Evolutionary conservation across 2,113 vertebrate species (phyloP), one percentile per base, ranked within the genome.

Genomic region (Ptyas mucosa): DNA sequence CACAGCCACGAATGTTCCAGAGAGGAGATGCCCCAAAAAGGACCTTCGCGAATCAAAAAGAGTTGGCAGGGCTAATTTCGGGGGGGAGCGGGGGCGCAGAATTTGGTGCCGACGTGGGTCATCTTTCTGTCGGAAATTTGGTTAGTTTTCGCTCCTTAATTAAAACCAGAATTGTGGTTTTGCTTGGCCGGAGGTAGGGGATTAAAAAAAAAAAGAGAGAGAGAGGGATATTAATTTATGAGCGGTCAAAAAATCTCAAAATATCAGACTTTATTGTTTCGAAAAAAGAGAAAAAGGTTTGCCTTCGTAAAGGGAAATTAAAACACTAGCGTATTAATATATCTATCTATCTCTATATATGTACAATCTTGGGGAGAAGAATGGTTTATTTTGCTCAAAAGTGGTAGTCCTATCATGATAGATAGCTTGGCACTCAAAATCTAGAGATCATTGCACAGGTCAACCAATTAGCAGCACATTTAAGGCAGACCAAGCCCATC

Each of bases 361-460:
- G 96, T 97, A 97, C 96, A 97, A 97, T 98, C 98, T 97, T 97
- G 98, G 98, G 57, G 98, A 86, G 46, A 97, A 98, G 98, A 97
- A 81, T 39, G 69, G n/a, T 97, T 95, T 95, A 3, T 9, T n/a
- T 29, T 52, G 92, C 93, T 93, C 90, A 54, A 97, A 58, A 97
- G 97, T 96, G 96, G 97, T 97, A 96, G 98, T 97, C 98, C 97
- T 98, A 98, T 64, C 88, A 61, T 81, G 43, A 51, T 81, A 24
- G 92, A 75, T 55, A 86, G 43, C 97, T 98, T 96, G 97, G 98
- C 94, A 97, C 98, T 98, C 95, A 98, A 96, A 96, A 94, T 96
- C 98, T 98, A 98, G 97, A 96, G 97, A 97, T 98, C 97, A 94
- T 90, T 97, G 97, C 98, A 98, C 97, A 98, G 98, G 98, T 98